Conservation (phyloP, 2,888 invertebrate species). For the Xanthorhoe designata region DNA sequence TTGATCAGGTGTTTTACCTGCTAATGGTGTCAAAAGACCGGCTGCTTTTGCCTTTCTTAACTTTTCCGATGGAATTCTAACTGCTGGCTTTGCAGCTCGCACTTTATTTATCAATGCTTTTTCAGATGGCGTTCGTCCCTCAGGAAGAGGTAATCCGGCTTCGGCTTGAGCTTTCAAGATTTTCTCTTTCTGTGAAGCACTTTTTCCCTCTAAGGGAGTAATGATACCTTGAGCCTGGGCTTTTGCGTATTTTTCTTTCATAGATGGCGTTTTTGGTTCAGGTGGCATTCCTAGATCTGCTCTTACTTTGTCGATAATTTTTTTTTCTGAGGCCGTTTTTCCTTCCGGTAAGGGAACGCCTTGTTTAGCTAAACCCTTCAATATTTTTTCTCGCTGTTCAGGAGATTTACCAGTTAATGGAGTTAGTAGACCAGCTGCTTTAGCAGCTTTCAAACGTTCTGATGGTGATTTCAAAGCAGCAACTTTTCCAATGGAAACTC, state of each 20-base stretch:
- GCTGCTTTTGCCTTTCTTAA: conserved; percentile 50
- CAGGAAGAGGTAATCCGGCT: conserved; percentile 48
- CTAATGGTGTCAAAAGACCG: conserved; percentile 49
- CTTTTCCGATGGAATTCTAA: conserved; percentile 43
- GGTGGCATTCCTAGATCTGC: conserved; percentile 42
- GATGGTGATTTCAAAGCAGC: conserved; percentile 42
- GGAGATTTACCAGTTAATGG: conserved; percentile 50
- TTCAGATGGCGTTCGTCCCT: conserved; percentile 51
- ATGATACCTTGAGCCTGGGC: conserved; percentile 47
- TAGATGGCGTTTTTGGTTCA: conserved; percentile 37
- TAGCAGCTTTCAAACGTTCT: conserved; percentile 49
- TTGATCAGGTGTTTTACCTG: conserved; percentile 48
- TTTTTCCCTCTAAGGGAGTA: conserved; percentile 50
- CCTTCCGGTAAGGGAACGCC: conserved; percentile 53
- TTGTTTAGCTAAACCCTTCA: conserved; percentile 45
- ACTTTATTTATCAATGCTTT: conserved; percentile 46
- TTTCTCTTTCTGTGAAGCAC: conserved; percentile 47
- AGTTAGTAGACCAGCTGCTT: conserved; percentile 44
- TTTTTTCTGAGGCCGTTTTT: conserved; percentile 53
- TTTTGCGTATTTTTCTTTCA: conserved; percentile 41
- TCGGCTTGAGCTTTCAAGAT: conserved; percentile 46
- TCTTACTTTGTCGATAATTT: conserved; percentile 44
- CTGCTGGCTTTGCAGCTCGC: conserved; percentile 33
- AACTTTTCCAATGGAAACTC: conserved; percentile 33
- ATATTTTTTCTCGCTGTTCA: conserved; percentile 49